phyloP scores from a whole-genome alignment of 2,888 invertebrate species.

The Catocala sponsa region DNA sequence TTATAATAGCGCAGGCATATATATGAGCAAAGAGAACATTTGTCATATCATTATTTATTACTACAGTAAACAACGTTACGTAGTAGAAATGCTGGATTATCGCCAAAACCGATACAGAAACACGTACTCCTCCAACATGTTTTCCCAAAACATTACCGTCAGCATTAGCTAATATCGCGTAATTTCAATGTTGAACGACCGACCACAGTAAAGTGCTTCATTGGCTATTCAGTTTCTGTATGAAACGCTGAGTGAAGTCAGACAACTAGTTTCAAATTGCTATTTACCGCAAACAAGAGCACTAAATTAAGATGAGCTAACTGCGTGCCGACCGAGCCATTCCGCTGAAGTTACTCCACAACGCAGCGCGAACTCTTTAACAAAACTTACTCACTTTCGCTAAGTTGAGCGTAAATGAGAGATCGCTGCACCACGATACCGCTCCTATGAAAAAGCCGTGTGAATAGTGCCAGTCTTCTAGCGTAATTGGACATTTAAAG shows the following conservation, averaged over 20 bases:
- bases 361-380: conserved; percentile 58
- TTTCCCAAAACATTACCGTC: conserved; percentile 32
- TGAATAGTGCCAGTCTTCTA: conserved; percentile 16
- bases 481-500: conserved; percentile 33
- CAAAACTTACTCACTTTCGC: conserved; percentile 60
- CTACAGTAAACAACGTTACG: conserved; percentile 27
- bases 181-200: conserved; percentile 46
- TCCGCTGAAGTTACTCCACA: conserved; percentile 49
- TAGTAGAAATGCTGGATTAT: conserved; percentile 28
- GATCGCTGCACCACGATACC: conserved; percentile 54
- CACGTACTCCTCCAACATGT: conserved; percentile 11
- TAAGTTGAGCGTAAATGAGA: conserved; percentile 58
- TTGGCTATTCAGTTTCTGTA: conserved; percentile 61
- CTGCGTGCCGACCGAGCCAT: conserved; percentile 60
- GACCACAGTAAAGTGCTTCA: conserved; percentile 54
- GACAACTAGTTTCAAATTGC: conserved; percentile 79
- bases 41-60: conserved; percentile 26
- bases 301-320: conserved; percentile 80
- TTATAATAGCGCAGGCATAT: background rate
- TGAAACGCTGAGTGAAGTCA: conserved; percentile 63
- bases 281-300: conserved; percentile 82
- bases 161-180: conserved; percentile 40
- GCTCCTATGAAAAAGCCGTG: conserved; percentile 42
- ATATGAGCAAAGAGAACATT: background rate
- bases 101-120: conserved; percentile 34